phyloP scores from a whole-genome alignment of 2,113 vertebrate genomes.

The Pseudopipra pipra region DNA sequence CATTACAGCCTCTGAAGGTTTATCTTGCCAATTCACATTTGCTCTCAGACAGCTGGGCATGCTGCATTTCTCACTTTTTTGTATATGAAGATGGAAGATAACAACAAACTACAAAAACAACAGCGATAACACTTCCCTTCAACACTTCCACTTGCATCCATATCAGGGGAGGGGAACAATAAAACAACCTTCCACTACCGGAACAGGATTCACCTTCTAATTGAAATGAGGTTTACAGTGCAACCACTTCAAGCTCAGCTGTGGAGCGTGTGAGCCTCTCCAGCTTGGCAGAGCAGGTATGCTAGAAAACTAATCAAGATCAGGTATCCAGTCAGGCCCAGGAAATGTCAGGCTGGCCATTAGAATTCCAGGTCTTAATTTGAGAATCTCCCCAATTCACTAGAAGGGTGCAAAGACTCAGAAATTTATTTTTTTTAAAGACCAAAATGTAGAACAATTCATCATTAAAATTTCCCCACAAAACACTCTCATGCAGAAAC shows the following conservation, averaged over 20 bases:
- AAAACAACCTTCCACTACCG: conserved; percentile 62
- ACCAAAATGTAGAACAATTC: conserved; percentile 45
- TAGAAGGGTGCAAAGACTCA: background rate
- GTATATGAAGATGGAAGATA: conserved; percentile 43
- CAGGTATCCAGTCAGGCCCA: conserved; percentile 44
- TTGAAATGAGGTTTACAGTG: conserved; percentile 37
- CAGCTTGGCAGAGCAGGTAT: background rate
- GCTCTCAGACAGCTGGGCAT: background rate
- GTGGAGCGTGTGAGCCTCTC: background rate
- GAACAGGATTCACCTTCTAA: conserved; percentile 57
- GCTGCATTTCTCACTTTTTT: conserved; percentile 25
- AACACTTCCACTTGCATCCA: background rate
- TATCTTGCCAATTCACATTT: conserved; percentile 27
- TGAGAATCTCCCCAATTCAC: conserved; percentile 4
- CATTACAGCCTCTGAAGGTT: background rate
- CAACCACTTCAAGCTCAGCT: conserved; percentile 16
- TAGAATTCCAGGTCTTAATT: conserved; percentile 54
- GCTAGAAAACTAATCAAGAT: conserved; percentile 49
- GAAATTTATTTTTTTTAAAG: background rate
- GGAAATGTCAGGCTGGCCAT: conserved; percentile 65
- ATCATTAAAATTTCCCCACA: conserved; percentile 46
- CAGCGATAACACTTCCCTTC: background rate
- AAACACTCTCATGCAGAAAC: conserved; percentile 44
- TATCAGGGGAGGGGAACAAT: conserved; percentile 36
- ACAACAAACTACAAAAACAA: conserved; percentile 14